Evolutionary conservation across 1,140 invertebrate genomes (phyloP), one percentile per base, ranked within the genome.

Genomic region (Sycophila sp.): DNA sequence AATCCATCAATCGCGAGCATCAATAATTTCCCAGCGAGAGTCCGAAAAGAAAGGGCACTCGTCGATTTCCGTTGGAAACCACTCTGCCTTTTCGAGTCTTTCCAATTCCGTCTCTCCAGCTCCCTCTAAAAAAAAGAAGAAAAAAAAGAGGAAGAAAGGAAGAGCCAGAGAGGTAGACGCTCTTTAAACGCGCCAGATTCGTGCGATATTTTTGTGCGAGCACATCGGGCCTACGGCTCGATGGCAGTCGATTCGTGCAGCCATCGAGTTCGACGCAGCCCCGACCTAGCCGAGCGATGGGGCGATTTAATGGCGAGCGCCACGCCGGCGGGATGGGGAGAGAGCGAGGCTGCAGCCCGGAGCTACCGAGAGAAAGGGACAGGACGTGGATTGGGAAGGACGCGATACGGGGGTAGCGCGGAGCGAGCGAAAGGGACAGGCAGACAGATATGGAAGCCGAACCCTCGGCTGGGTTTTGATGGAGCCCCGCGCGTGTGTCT

Each of bases 401-500:
- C 32, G 64, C 4, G 63, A 38, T 53, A 26, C 30, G 38, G 55
- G 64, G 53, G 68, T 22, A 56, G 36, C 49, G 53, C 49, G 19
- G 47, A 59, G 38, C 26, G 49, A 40, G 62, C 49, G 30, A 24
- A 47, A 17, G 24, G 42, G 40, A 26, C 40, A 11, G 49, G 32
- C 22, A 36, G 55, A 53, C n/a, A 49, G 11, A 8, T 32, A 40
- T 38, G 28, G 65, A 58, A 55, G 19, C 0, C n/a, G n/a, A 30
- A 77, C 79, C 80, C 79, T 83, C 76, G 74, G 34, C 30, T 75
- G 72, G 80, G 77, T 79, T 82, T 82, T 84, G 76, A 79, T 76
- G 72, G 76, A 81, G 72, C 76, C 75, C 66, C 74, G 63, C 34
- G 19, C 24, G 45, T 30, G 15, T 11, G 59, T 19, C 40, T 30